Evolutionary conservation across 1,140 invertebrate genomes (phyloP).

Genomic region (Anastrepha ludens): DNA sequence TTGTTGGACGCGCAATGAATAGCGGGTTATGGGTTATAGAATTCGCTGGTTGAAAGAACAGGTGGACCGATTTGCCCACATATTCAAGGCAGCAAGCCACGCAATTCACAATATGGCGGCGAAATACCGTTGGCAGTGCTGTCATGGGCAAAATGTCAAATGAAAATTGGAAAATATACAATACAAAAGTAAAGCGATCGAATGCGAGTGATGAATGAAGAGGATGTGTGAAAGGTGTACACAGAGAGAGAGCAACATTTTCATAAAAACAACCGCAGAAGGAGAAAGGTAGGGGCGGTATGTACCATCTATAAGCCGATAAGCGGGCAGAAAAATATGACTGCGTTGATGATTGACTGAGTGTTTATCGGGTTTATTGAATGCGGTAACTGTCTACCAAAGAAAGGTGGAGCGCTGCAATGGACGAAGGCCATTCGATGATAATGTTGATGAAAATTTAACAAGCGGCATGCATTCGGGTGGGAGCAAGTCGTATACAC

Average conservation of each 20-base stretch:
- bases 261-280: not conserved
- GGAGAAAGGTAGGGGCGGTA: not conserved
- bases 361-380: conserved; percentile 26
- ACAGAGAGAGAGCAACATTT: not conserved
- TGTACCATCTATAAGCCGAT: conserved; percentile 8
- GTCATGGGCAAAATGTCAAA: conserved; percentile 24
- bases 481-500: not conserved
- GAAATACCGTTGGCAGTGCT: not conserved
- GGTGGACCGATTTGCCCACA: conserved; percentile 15
- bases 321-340: conserved; percentile 38
- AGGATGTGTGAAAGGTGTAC: not conserved
- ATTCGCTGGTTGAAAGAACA: conserved; percentile 10
- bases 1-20: not conserved
- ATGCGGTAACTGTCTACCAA: not conserved
- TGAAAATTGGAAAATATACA: conserved; percentile 37
- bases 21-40: conserved; percentile 33
- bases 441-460: conserved; percentile 34
- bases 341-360: conserved; percentile 29
- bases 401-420: not conserved
- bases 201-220: not conserved
- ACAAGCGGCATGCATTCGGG: conserved; percentile 7
- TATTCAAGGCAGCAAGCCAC: not conserved
- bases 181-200: conserved; percentile 6
- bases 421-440: not conserved
- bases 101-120: conserved; percentile 19